These are phyloP conservation scores for Cyanoliseus patagonus DNA, from an alignment of 2,113 vertebrate species.

Conservation along the genomic window DNA sequence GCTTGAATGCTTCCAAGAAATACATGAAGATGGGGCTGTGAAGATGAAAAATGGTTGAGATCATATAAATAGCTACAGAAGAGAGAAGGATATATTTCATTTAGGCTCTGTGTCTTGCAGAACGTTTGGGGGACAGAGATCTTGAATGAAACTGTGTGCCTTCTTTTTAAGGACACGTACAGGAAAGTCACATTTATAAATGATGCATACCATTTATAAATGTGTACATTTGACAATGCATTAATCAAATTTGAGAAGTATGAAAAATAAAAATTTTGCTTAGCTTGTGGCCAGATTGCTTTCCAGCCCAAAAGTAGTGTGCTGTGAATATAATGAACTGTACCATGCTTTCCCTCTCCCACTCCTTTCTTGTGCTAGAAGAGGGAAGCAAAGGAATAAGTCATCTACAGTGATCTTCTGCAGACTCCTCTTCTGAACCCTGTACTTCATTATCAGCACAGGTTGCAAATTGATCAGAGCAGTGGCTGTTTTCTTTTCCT, in stretches of 20 bases:
- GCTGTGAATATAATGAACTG: not conserved
- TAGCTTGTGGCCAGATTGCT: not conserved
- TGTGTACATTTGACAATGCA: not conserved
- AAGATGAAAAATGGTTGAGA: not conserved
- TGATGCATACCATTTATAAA: not conserved
- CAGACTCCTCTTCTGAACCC: not conserved
- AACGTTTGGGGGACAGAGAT: not conserved
- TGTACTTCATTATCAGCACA: rapidly evolving
- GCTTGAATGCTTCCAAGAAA: not conserved
- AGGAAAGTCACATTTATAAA: not conserved
- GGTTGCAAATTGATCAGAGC: not conserved
- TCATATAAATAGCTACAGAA: not conserved
- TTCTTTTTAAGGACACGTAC: not conserved
- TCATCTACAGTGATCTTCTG: not conserved
- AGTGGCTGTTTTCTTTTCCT: not conserved
- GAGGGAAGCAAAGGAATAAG: not conserved
- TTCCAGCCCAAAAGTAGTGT: not conserved
- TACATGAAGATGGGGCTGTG: not conserved
- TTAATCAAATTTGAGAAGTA: not conserved
- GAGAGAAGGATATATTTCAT: not conserved
- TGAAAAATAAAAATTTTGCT: not conserved
- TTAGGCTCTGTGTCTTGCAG: not conserved
- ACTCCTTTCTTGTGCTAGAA: not conserved
- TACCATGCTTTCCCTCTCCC: not conserved
- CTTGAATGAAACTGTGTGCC: not conserved